Evolutionary conservation across 2,888 invertebrate genomes (phyloP).

Genomic region (Himalopsyche japonica): DNA sequence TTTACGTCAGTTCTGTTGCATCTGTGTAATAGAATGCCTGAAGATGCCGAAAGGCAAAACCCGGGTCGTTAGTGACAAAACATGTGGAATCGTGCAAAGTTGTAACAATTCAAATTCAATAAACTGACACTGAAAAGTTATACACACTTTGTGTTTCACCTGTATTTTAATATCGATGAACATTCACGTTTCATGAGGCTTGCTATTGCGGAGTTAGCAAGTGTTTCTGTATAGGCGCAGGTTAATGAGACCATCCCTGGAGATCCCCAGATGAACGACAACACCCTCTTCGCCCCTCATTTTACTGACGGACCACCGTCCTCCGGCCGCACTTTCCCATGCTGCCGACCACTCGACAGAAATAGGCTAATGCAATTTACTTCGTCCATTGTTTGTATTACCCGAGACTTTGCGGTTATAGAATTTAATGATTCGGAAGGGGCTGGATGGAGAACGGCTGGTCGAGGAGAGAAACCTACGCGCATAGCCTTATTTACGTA

Average conservation of each 20-base stretch:
- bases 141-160: too few species aligned
- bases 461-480: background rate
- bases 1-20: too few species aligned
- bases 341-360: slow-evolving; percentile 7
- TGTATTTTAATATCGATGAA: background rate
- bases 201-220: background rate
- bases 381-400: slow-evolving; percentile 39
- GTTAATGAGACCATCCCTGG: slow-evolving; percentile 34
- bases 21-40: too few species aligned
- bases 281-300: background rate
- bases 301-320: background rate
- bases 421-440: slow-evolving; percentile 41
- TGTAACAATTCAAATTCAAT: too few species aligned
- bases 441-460: background rate
- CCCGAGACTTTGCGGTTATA: slow-evolving; percentile 40
- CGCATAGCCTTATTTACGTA: background rate
- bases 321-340: background rate
- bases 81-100: too few species aligned
- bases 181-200: background rate
- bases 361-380: slow-evolving; percentile 40
- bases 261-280: background rate
- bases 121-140: too few species aligned
- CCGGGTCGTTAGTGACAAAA: too few species aligned
- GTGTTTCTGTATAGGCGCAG: slow-evolving; percentile 28
- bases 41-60: too few species aligned